Conservation (phyloP, 2,797 vertebrate genomes). For the Esox lucius region DNA sequence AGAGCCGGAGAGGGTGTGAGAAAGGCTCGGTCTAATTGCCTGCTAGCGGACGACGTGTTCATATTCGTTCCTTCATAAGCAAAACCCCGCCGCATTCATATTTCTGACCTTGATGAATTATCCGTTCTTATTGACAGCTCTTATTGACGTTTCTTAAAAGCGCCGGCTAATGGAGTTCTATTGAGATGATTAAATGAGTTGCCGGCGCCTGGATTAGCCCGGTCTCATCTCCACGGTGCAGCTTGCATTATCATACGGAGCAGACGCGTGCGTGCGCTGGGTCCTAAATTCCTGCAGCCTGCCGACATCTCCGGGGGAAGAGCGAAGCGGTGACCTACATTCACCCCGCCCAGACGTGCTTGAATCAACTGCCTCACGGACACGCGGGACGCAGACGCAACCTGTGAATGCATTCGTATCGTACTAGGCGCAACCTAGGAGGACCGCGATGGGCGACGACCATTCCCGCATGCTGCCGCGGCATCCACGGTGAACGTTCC, state of each 20-base stretch:
- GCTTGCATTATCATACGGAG: constrained; percentile 76
- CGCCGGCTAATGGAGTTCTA: constrained; percentile 71
- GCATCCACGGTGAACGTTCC: too few relatives aligned
- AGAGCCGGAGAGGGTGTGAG: constrained; percentile 54
- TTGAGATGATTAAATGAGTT: constrained; percentile 77
- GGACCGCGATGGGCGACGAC: too few relatives aligned
- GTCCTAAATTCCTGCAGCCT: constrained; percentile 74
- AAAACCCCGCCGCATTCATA: constrained; percentile 13
- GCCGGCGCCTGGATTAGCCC: constrained; percentile 72
- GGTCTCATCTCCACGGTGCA: constrained; percentile 68
- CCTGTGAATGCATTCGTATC: too few relatives aligned
- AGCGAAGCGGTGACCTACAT: constrained; percentile 73
- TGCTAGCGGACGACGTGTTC: constrained; percentile 41
- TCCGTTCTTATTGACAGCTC: constrained; percentile 74
- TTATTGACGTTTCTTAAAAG: constrained; percentile 80
- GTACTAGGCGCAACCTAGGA: too few relatives aligned
- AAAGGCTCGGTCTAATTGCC: constrained; percentile 61
- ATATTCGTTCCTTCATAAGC: constrained; percentile 12
- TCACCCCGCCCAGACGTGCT: constrained; percentile 65
- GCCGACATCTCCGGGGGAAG: constrained; percentile 74
- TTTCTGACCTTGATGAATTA: constrained; percentile 77
- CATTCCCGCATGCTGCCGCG: too few relatives aligned
- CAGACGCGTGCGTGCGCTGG: constrained; percentile 71
- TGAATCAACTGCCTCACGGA: constrained; percentile 50
- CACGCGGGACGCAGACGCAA: constrained; percentile 2